Conservation (phyloP, 2,888 invertebrate genomes). For the Oasisia sp. region DNA sequence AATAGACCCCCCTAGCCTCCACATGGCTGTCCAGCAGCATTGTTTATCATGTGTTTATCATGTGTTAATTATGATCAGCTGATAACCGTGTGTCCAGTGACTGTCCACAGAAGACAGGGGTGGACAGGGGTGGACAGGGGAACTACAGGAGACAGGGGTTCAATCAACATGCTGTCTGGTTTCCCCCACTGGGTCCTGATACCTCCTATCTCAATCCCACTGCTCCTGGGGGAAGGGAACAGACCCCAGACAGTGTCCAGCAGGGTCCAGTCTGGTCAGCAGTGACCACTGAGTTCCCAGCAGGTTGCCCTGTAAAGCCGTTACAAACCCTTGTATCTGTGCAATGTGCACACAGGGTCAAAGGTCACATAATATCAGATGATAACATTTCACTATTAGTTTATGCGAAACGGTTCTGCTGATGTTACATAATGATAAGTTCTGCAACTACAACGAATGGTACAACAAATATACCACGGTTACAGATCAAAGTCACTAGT, state of each 20-base stretch:
- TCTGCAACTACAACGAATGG: no score
- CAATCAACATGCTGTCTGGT: neutral
- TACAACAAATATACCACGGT: no score
- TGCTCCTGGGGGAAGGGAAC: neutral
- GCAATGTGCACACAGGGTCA: neutral
- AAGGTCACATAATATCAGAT: neutral
- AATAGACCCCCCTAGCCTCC: neutral
- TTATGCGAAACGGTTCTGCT: neutral
- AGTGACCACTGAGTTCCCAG: neutral
- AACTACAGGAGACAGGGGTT: neutral
- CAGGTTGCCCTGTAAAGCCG: neutral
- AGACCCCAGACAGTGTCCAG: neutral
- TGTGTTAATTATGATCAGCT: conserved; percentile 4
- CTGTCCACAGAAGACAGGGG: no score
- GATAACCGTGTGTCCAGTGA: neutral
- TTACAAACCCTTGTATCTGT: conserved; percentile 3
- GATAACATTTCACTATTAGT: neutral
- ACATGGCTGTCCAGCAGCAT: neutral
- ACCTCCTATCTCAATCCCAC: neutral
- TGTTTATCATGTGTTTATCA: neutral
- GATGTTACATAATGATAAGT: neutral
- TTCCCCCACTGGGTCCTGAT: neutral
- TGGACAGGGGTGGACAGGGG: neutral
- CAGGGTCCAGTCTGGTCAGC: neutral
- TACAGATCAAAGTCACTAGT: no score